A percentile compares a stretch with the other conserved stretches of the same genome.
phyloP scores from a whole-genome alignment of 2,113 vertebrate genomes.

The Halichoeres trimaculatus region DNA sequence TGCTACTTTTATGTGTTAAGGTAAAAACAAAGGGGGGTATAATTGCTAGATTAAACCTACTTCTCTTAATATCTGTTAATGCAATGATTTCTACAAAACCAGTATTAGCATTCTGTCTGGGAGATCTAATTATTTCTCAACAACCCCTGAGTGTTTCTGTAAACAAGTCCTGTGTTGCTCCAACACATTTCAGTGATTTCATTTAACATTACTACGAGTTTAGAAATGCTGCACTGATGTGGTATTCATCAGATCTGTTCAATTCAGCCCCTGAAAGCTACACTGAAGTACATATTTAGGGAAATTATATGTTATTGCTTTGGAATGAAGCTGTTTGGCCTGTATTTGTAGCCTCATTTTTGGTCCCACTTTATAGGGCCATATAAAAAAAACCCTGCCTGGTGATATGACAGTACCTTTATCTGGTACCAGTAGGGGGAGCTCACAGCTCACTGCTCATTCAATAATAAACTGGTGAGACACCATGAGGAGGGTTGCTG shows the following conservation, averaged over 20 bases:
- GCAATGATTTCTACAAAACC: background rate
- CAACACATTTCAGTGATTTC: background rate
- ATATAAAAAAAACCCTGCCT: background rate
- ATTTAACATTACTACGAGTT: background rate
- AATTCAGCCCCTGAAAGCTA: background rate
- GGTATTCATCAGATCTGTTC: slow-evolving; percentile 10
- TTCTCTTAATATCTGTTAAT: background rate
- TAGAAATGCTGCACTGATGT: slow-evolving; percentile 3
- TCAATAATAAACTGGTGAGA: background rate
- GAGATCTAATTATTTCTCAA: background rate
- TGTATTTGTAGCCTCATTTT: background rate
- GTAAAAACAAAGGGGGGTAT: slow-evolving; percentile 25
- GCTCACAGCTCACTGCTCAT: slow-evolving; percentile 83
- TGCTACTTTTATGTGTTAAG: slow-evolving; percentile 26
- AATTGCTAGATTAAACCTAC: slow-evolving; percentile 1
- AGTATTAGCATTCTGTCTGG: background rate
- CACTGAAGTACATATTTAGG: background rate
- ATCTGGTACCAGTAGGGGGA: slow-evolving; percentile 88
- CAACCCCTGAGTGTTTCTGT: background rate
- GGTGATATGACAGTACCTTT: background rate
- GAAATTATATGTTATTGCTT: background rate
- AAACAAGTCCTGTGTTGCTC: background rate
- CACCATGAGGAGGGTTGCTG: slow-evolving; percentile 44
- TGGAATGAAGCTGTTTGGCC: background rate
- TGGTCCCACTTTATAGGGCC: background rate